These are phyloP conservation scores for Myrmecobius fasciatus DNA, from an alignment of 2,113 vertebrate species.

Conservation along the genomic window DNA sequence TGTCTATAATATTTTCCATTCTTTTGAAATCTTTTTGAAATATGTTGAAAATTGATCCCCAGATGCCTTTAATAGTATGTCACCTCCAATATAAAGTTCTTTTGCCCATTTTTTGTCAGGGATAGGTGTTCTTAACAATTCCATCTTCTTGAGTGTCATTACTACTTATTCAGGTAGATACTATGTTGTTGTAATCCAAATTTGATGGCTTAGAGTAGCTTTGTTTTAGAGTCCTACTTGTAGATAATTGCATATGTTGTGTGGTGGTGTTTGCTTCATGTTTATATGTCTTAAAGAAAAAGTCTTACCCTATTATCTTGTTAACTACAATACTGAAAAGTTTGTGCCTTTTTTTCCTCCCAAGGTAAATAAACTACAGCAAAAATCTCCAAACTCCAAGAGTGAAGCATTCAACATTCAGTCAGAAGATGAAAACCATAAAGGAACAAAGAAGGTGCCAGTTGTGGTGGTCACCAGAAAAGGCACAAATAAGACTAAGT, in stretches of 20 bases:
- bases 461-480: constrained; percentile 71
- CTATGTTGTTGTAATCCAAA: background rate
- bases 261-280: background rate
- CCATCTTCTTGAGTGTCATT: background rate
- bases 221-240: background rate
- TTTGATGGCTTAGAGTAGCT: background rate
- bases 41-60: background rate
- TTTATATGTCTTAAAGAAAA: background rate
- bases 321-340: constrained; percentile 54
- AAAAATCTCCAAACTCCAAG: constrained; percentile 80
- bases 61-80: background rate
- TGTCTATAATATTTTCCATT: background rate
- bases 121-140: background rate
- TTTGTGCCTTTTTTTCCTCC: constrained; percentile 41
- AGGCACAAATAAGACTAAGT: constrained; percentile 62
- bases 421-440: constrained; percentile 60
- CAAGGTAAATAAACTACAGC: constrained; percentile 87
- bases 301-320: background rate
- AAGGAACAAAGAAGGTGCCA: constrained; percentile 72
- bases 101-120: background rate
- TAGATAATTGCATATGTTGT: background rate
- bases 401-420: constrained; percentile 62
- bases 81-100: background rate
- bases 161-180: background rate
- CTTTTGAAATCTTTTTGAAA: background rate